Evolutionary conservation across 2,113 vertebrate species (phyloP), one percentile per base, ranked within the genome.

Genomic region (Phoxinus phoxinus): DNA sequence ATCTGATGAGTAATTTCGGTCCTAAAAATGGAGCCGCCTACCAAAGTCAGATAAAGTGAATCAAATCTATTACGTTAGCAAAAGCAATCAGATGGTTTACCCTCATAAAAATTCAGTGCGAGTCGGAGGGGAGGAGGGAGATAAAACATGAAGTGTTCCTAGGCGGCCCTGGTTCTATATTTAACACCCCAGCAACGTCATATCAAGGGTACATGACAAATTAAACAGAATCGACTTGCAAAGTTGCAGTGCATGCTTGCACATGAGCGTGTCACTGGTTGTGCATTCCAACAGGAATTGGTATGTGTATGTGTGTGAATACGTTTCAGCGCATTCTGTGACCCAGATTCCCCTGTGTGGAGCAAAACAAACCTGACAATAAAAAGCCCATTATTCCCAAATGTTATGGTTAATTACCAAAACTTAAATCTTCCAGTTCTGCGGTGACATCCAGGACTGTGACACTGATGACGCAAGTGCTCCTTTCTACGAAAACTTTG

Each of bases 241-340:
- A n/a, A n/a, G 53, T 75, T 91, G 87, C 73, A 86, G 46, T 59
- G 27, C n/a, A 12, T 56, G 86, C 71, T 78, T 46, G 67, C 89
- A 86, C 86, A 63, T 79, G 84, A 84, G 89, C 71, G 30, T 59
- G 44, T 32, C 37, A 17, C 15, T 5, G 32, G 32, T 69, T 69
- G 30, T 23, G 8, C 67, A 71, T 19, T 35, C 27, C 19, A 30
- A 73, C 10, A 73, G 53, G 58, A 21, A 27, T 63, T 5, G 30
- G 32, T 30, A 25, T 0, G 51, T 81, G 78, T 46, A 25, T 65
- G n/a, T 46, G n/a, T 44, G 41, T 48, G 25, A 67, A 35, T 25
- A n/a, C 25, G 0, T 59, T 80, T 76, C 74, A 59, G 25, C 48
- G 69, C 51, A 61, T 41, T 30, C 32, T 30, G 2, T 88, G 73